These are phyloP conservation scores for Thereva nobilitata DNA, from an alignment of 2,888 invertebrate species.

Conservation along the genomic window DNA sequence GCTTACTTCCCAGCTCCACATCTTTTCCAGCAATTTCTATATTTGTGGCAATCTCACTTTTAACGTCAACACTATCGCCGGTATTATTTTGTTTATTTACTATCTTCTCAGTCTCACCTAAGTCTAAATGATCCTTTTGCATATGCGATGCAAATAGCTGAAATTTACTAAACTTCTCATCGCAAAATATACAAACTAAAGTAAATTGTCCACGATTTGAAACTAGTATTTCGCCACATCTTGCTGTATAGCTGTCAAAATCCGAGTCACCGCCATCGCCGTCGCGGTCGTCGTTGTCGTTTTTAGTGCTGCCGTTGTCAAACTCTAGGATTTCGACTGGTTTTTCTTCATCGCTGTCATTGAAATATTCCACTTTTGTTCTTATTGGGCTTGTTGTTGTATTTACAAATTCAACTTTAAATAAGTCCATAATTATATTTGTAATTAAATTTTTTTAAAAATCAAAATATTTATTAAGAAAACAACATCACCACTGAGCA, in stretches of 20 bases:
- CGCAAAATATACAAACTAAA: slow-evolving; percentile 34
- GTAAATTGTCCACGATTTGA: slow-evolving; percentile 23
- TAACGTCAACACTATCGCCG: too few species aligned
- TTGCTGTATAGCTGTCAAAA: slow-evolving; percentile 12
- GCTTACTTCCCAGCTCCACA: too few species aligned
- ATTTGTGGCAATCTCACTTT: too few species aligned
- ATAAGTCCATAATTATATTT: not conserved
- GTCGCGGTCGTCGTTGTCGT: not conserved
- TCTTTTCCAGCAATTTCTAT: too few species aligned
- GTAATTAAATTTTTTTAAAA: not conserved
- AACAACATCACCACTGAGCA: not conserved
- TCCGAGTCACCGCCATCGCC: not conserved
- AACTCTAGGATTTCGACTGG: not conserved
- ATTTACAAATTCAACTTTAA: slow-evolving; percentile 22
- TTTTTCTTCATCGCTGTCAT: too few species aligned
- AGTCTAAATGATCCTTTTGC: slow-evolving; percentile 14
- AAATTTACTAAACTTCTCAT: slow-evolving; percentile 15
- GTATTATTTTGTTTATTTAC: too few species aligned
- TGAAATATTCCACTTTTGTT: too few species aligned
- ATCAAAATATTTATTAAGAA: not conserved
- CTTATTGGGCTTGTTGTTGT: not conserved
- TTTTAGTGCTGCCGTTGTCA: slow-evolving; percentile 13
- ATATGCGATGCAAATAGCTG: slow-evolving; percentile 26
- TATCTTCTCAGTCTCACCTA: not conserved
- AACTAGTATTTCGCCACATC: slow-evolving; percentile 36